Evolutionary conservation across 2,113 vertebrate species (phyloP).

Genomic region (Cettia cetti): DNA sequence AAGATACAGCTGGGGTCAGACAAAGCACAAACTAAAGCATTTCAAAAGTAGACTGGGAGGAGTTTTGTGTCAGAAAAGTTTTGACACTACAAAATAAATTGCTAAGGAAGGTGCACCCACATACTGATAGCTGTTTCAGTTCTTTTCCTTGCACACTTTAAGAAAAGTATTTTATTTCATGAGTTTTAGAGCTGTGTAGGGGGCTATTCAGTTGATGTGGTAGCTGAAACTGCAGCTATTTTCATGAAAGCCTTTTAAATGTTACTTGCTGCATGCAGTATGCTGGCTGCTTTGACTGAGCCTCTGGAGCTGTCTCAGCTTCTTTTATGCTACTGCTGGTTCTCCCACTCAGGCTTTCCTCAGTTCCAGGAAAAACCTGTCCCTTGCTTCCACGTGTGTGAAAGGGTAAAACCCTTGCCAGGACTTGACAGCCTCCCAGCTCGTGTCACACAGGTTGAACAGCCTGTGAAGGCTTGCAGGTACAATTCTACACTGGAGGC

Average conservation of each 20-base stretch:
- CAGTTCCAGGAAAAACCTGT: background rate
- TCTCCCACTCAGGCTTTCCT: background rate
- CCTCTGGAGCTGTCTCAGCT: background rate
- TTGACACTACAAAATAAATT: background rate
- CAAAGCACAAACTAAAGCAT: background rate
- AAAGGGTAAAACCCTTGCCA: background rate
- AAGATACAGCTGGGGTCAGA: background rate
- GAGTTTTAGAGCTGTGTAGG: background rate
- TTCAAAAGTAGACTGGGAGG: background rate
- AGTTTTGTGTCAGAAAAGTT: background rate
- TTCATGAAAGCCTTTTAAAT: conserved; percentile 36
- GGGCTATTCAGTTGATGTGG: background rate
- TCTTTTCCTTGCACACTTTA: background rate
- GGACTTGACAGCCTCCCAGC: background rate
- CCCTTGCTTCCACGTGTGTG: background rate
- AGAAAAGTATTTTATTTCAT: background rate
- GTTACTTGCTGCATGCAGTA: background rate
- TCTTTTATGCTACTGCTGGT: background rate
- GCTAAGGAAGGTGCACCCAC: background rate
- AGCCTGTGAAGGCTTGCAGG: background rate
- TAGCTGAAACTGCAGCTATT: conserved; percentile 35
- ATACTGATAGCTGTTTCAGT: background rate
- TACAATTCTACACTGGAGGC: background rate
- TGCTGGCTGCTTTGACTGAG: background rate
- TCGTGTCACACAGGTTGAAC: rapidly evolving